Evolutionary conservation across 2,113 vertebrate genomes (phyloP).

Genomic region (Cavia porcellus): DNA sequence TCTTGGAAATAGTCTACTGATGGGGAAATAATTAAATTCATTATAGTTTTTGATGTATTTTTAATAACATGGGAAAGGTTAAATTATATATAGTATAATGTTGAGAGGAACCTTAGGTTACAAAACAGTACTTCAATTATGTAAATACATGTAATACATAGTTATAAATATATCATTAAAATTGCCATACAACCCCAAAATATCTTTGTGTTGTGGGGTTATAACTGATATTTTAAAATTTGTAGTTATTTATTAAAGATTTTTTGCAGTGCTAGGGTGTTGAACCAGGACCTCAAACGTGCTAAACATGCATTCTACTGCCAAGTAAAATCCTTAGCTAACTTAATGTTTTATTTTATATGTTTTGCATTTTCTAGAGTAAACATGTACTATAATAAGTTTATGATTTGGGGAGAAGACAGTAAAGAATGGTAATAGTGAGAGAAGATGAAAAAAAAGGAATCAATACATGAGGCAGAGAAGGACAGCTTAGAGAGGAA

Average conservation of each 20-base stretch:
- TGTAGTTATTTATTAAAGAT: not conserved
- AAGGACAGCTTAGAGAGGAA: not conserved
- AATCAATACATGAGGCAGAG: not conserved
- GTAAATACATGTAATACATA: not conserved
- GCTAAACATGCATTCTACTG: not conserved
- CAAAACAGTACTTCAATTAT: not conserved
- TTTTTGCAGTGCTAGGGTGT: not conserved
- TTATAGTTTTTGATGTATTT: not conserved
- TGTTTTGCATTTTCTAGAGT: not conserved
- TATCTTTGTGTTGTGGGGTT: slow-evolving; percentile 44
- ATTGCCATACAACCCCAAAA: not conserved
- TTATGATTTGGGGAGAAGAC: not conserved
- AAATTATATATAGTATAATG: not conserved
- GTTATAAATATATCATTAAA: not conserved
- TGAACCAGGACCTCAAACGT: not conserved
- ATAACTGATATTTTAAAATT: slow-evolving; percentile 1
- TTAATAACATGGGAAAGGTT: not conserved
- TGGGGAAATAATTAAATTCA: not conserved
- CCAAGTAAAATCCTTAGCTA: not conserved
- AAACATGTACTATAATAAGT: not conserved
- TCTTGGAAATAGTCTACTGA: not conserved
- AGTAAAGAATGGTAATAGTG: not conserved
- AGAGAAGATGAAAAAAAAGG: not conserved
- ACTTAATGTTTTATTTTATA: not conserved
- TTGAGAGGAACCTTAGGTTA: slow-evolving; percentile 24